Conservation (phyloP, 2,888 invertebrate genomes). For the Drosophila fungiperda region DNA sequence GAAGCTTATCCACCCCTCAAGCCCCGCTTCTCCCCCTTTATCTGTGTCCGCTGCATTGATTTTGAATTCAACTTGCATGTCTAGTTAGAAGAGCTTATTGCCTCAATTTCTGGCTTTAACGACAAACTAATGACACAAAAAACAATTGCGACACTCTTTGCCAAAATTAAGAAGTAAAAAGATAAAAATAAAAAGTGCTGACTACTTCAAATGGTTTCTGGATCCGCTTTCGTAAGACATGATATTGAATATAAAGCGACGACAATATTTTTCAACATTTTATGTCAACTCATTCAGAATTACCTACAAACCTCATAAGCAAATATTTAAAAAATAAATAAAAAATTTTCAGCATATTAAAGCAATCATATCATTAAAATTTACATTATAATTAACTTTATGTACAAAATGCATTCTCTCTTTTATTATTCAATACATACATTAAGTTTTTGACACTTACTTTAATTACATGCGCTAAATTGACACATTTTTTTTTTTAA, state of each 20-base stretch:
- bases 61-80: slow-evolving; percentile 67
- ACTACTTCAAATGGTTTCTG: slow-evolving; percentile 50
- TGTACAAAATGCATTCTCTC: background rate
- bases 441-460: background rate
- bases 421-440: background rate
- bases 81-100: slow-evolving; percentile 57
- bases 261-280: slow-evolving; percentile 26
- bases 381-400: background rate
- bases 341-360: background rate
- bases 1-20: slow-evolving; percentile 34
- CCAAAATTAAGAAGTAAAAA: slow-evolving; percentile 14
- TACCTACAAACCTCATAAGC: background rate
- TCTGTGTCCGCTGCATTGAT: background rate
- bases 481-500: background rate
- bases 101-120: slow-evolving; percentile 61
- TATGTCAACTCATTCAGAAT: slow-evolving; percentile 17
- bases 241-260: slow-evolving; percentile 29
- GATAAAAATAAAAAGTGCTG: slow-evolving; percentile 18
- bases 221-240: slow-evolving; percentile 55
- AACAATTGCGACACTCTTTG: slow-evolving; percentile 32
- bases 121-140: slow-evolving; percentile 57
- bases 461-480: background rate
- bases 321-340: background rate
- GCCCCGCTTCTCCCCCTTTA: too few relatives aligned
- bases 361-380: background rate